Evolutionary conservation across 2,113 vertebrate genomes (phyloP), one percentile per base, ranked within the genome.

Genomic region (Rhineura floridana): DNA sequence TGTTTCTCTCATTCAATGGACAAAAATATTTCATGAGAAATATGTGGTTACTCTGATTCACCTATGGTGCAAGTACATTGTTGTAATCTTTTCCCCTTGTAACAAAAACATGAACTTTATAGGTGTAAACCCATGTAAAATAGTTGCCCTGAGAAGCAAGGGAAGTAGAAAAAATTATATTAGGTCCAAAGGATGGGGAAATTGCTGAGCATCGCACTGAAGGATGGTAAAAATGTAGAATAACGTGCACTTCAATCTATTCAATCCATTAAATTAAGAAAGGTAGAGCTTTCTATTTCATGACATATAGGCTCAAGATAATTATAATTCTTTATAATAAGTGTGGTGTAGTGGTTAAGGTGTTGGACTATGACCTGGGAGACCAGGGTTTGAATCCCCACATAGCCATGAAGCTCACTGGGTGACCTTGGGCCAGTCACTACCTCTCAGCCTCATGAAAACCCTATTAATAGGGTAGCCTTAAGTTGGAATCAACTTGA

Each of bases 1-100:
- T 97, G 97, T 97, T 97, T 97, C 95, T 96, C 94, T 96, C 96
- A 97, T 96, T 97, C 95, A 96, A 95, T 94, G 96, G 96, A 93
- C 96, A 97, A 94, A 94, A 94, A 78, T 94, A 95, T 94, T 96
- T 96, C 96, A 97, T 97, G 97, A 97, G 96, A 97, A 97, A 90
- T 0, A 91, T 44, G 17, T 90, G 91, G 95, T 95, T 95, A 96
- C 87, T 95, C 83, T 90, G 94, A 96, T 95, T 96, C 96, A 93
- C 89, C 93, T 96, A 95, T 91, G 93, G 83, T 78, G 91, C 89
- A 91, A 96, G 81, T 70, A 91, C 48, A 90, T 94, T 77, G 91
- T 83, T 87, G 85, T 83, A 90, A 89, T 87, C 86, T 93, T 92
- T 85, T 91, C 65, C n/a, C n/a, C n/a, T 89, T 94, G 88, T 90